Evolutionary conservation across 2,888 invertebrate genomes (phyloP), one percentile per base, ranked within the genome.

Genomic region (Adelphocoris suturalis): DNA sequence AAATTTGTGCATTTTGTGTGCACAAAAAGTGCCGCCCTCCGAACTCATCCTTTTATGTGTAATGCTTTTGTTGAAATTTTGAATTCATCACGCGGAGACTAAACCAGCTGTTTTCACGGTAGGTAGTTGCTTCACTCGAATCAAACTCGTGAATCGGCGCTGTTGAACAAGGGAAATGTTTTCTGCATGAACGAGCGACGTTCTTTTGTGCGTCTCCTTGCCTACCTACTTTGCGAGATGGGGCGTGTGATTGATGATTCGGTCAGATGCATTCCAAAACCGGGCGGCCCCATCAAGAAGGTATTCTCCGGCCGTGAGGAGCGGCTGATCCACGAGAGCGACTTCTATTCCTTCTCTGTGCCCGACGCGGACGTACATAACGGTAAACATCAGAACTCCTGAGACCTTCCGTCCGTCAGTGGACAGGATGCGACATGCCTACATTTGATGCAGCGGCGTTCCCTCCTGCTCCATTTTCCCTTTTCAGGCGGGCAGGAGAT

Each of bases 241-340:
- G 13, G 68, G 68, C 68, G 68, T 68, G 68, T 68, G 68, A 68
- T 68, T 68, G 68, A 68, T 68, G 68, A 27, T 68, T 68, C 23
- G 68, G 23, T 68, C 68, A 68, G 68, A 68, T 68, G 23, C 68
- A 68, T 68, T 68, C 68, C 68, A 68, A 68, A 68, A 68, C 68
- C 68, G 61, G 68, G 14, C 23, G 68, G 68, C 68, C 68, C 68
- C 37, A 68, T 68, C 68, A 68, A 68, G 68, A 23, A 68, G 23
- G 68, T 68, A 68, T 68, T 68, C 68, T 68, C 68, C 68, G 4
- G 1, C 27, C 68, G 68, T 23, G 68, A 68, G 68, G 68, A 23
- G 68, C 23, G 68, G 68, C 68, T 61, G 16, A 61, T 61, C 61
- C 68, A 68, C 68, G 52, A 52, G 14, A 52, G 37, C 37, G 52